Conservation (phyloP, 1,140 invertebrate species). For the Zaprionus vittiger region DNA sequence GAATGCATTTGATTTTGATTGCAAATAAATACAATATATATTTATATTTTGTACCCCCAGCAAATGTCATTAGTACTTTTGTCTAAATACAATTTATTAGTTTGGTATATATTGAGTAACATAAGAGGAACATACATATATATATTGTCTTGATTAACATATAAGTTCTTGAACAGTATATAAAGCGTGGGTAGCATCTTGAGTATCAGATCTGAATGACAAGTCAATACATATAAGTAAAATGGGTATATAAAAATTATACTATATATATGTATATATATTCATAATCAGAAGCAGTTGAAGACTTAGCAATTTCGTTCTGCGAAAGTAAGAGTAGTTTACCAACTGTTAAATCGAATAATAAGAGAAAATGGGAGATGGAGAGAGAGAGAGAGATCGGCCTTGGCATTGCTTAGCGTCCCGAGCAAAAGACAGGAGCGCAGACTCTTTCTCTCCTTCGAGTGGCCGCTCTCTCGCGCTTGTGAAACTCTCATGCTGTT, state of each 20-base stretch:
- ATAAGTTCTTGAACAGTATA: too few species aligned
- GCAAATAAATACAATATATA: background rate
- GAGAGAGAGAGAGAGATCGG: background rate
- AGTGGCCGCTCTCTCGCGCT: background rate
- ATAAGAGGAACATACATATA: too few species aligned
- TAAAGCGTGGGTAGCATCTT: too few species aligned
- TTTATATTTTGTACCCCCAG: conserved; percentile 5
- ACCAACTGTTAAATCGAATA: background rate
- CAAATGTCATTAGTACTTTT: background rate
- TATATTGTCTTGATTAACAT: too few species aligned
- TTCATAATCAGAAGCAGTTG: background rate
- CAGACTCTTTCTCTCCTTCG: background rate
- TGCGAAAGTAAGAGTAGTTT: background rate
- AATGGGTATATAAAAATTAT: background rate
- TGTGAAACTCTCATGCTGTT: background rate
- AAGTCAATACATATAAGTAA: background rate
- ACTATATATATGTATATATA: background rate
- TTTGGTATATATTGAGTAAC: too few species aligned
- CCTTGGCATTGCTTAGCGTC: background rate
- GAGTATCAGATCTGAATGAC: too few species aligned
- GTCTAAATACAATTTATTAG: too few species aligned
- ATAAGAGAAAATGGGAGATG: background rate
- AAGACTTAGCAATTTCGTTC: background rate
- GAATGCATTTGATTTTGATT: conserved; percentile 3
- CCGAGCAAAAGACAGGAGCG: background rate